Base-by-base conservation (phyloP, 2,113 vertebrate genomes). In the Coptodon rendalli region DNA sequence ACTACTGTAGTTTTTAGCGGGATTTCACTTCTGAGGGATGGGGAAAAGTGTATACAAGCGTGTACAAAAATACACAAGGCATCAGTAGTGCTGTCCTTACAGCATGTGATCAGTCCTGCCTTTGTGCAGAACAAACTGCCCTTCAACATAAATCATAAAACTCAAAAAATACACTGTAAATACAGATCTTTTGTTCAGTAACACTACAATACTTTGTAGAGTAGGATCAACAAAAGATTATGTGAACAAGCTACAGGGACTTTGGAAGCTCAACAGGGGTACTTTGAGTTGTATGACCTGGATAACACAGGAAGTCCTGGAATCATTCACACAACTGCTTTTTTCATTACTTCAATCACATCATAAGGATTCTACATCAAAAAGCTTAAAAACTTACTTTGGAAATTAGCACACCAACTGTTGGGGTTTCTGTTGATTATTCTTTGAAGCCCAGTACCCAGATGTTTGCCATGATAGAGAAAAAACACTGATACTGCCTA, bases 261-360 rank as follows among this genome's bases (percentile, higher is more conserved):
- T 63, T 88, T 22, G 73, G 84, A 81, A 83, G 78, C 89, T 85
- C 3, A 9, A 59, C 34, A 27, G 54, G 54, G 43, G 71, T 31
- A 78, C 57, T 88, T 88, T 87, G 52, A 87, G 82, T 84, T 90
- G 78, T 29, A 61, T 90, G 79, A 89, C 87, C 34, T 86, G 87
- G 56, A 90, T 87, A 92, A 78, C 17, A 84, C 36, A 85, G 56
- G 40, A 87, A 87, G 80, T 56, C 48, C 68, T 82, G 29, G 86
- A 88, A 89, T 88, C n/a, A 45, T 89, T 85, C n/a, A 71, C 71
- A 7, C 36, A 66, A 19, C 27, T 2, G 7, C 19, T 71, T 87
- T 19, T 86, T 79, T 40, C 59, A 80, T 84, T 50, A 82, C 80
- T 83, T 86, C 40, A 61, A 59, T 45, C 36, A 53, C 90, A 91